Conservation (phyloP, 2,113 vertebrate genomes). For the Electrona antarctica region DNA sequence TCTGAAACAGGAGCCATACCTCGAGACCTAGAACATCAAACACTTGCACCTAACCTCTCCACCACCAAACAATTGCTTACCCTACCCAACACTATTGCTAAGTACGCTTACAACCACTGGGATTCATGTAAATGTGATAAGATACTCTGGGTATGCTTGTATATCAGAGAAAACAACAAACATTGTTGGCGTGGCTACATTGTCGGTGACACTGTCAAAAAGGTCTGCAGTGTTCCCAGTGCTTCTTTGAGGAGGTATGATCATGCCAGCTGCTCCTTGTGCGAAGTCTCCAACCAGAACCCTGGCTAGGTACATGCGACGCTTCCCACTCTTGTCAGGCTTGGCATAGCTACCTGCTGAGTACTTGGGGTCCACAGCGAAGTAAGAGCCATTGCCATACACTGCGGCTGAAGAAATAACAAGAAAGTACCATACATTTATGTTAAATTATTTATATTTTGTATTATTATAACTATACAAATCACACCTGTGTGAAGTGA, state of each 20-base stretch:
- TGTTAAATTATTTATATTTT: no score
- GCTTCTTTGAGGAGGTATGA: constrained; percentile 69
- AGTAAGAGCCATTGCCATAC: constrained; percentile 83
- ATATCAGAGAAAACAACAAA: constrained; percentile 83
- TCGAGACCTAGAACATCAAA: constrained; percentile 12
- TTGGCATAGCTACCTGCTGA: constrained; percentile 72
- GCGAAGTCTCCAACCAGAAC: constrained; percentile 84
- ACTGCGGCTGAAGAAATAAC: constrained; percentile 25
- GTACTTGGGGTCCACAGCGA: constrained; percentile 76
- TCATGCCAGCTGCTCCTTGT: constrained; percentile 25
- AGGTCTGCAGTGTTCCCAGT: constrained; percentile 54
- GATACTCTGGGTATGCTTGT: constrained; percentile 85
- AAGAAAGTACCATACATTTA: neutral
- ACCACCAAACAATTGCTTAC: constrained; percentile 51
- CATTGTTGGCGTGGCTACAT: constrained; percentile 27
- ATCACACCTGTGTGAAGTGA: no score
- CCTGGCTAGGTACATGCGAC: constrained; percentile 80
- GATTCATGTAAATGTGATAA: constrained; percentile 80
- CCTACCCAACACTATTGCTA: neutral
- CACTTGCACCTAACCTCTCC: constrained; percentile 45
- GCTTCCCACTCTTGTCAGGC: constrained; percentile 47
- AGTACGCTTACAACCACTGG: neutral
- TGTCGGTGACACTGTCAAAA: constrained; percentile 81
- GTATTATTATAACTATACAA: no score
- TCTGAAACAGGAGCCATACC: no score